Conservation (phyloP, 2,113 vertebrate genomes). For the Puma concolor region DNA sequence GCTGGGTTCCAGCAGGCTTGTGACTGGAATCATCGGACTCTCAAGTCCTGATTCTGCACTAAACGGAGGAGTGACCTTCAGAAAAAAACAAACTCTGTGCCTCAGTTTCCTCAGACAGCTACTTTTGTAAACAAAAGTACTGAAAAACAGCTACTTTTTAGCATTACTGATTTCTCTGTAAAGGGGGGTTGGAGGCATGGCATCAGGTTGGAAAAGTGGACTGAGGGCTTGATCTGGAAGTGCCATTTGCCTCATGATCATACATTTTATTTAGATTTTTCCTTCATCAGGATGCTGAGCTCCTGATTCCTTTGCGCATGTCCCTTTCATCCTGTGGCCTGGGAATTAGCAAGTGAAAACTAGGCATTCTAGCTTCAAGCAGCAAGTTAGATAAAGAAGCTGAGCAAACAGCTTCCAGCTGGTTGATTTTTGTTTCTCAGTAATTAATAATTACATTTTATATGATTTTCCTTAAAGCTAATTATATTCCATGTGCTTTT, state of each 20-base stretch:
- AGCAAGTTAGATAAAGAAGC: not conserved
- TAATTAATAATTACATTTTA: slow-evolving; percentile 1
- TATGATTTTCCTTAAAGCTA: slow-evolving; percentile 2
- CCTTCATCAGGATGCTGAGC: not conserved
- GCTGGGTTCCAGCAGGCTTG: not conserved
- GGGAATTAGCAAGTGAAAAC: not conserved
- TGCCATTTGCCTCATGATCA: not conserved
- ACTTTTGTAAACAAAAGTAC: too few relatives aligned
- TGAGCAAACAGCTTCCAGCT: not conserved
- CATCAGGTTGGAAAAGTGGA: not conserved
- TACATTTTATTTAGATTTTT: not conserved
- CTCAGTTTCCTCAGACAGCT: not conserved
- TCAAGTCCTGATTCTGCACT: not conserved
- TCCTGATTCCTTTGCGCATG: not conserved
- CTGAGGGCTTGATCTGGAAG: not conserved
- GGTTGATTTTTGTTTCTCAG: not conserved
- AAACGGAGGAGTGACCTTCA: not conserved
- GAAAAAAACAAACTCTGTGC: not conserved
- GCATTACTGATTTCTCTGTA: not conserved
- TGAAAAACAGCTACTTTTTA: not conserved
- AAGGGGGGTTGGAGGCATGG: not conserved
- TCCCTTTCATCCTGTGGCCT: not conserved
- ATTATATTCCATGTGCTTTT: not conserved
- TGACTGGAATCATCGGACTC: not conserved
- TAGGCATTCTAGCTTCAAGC: not conserved